Conservation (phyloP, 2,888 invertebrate genomes). For the Macropis europaea region DNA sequence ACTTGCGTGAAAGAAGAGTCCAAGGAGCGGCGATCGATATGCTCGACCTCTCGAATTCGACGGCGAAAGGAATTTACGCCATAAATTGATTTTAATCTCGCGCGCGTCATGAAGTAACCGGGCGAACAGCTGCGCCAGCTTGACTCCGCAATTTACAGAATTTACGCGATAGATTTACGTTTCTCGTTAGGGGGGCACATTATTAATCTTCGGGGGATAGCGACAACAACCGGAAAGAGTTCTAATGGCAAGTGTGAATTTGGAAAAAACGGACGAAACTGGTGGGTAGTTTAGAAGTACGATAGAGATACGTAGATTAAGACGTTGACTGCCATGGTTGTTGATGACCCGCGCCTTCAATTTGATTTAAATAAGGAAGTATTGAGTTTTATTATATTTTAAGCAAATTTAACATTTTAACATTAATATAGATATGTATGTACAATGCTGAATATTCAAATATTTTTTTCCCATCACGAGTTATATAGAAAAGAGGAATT, state of each 20-base stretch:
- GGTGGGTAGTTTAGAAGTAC: too few species aligned
- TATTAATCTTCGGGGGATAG: constrained; percentile 53
- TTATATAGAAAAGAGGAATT: too few species aligned
- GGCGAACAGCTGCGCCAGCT: constrained; percentile 60
- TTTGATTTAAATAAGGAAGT: too few species aligned
- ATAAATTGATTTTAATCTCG: constrained; percentile 71
- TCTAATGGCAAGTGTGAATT: neutral
- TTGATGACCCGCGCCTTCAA: too few species aligned
- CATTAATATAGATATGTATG: too few species aligned
- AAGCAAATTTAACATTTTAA: too few species aligned
- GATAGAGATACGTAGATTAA: too few species aligned
- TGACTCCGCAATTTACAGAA: constrained; percentile 67
- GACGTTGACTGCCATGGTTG: too few species aligned
- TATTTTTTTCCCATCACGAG: too few species aligned
- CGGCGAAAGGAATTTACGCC: constrained; percentile 63
- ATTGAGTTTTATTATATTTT: too few species aligned
- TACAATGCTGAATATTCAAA: too few species aligned
- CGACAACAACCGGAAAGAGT: neutral
- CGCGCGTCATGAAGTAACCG: constrained; percentile 66
- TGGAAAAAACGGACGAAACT: too few species aligned
- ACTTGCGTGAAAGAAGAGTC: constrained; percentile 14
- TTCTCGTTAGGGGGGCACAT: constrained; percentile 61
- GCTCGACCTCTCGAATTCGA: constrained; percentile 41
- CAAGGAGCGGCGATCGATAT: constrained; percentile 40
- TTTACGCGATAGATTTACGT: constrained; percentile 67